phyloP scores from a whole-genome alignment of 2,888 invertebrate genomes.

The Apotomis betuletana region DNA sequence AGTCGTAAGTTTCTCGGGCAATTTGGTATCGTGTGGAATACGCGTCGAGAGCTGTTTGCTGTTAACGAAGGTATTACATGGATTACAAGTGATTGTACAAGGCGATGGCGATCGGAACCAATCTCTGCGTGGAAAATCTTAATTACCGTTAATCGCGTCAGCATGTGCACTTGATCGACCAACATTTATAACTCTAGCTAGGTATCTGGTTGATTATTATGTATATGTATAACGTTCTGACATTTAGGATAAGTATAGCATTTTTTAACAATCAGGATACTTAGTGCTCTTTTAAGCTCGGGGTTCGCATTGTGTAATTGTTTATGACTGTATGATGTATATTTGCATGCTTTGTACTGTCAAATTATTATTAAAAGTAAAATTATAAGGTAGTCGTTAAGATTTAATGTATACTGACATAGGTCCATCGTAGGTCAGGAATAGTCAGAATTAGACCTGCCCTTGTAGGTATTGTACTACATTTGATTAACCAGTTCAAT shows the following conservation, averaged over 20 bases:
- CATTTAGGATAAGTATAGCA: slow-evolving; percentile 11
- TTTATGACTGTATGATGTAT: no score
- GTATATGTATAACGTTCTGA: background rate
- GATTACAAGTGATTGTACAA: slow-evolving; percentile 21
- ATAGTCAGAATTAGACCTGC: no score
- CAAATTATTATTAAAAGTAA: no score
- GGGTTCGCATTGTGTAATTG: no score
- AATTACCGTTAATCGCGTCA: slow-evolving; percentile 6
- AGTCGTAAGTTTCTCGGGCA: background rate
- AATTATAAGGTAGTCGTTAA: no score
- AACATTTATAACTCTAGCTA: background rate
- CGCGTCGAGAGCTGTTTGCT: background rate
- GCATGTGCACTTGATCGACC: slow-evolving; percentile 6
- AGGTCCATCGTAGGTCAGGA: no score
- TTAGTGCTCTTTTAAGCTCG: no score
- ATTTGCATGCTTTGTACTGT: no score
- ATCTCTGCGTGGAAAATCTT: slow-evolving; percentile 20
- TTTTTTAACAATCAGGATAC: no score
- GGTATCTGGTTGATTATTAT: background rate
- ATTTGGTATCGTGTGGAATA: background rate
- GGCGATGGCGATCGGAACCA: slow-evolving; percentile 20
- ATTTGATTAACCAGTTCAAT: slow-evolving; percentile 32
- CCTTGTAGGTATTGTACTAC: background rate
- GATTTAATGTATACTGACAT: no score
- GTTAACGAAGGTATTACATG: background rate